phyloP scores from a whole-genome alignment of 2,888 invertebrate genomes.

The Serrognathus titanus region DNA sequence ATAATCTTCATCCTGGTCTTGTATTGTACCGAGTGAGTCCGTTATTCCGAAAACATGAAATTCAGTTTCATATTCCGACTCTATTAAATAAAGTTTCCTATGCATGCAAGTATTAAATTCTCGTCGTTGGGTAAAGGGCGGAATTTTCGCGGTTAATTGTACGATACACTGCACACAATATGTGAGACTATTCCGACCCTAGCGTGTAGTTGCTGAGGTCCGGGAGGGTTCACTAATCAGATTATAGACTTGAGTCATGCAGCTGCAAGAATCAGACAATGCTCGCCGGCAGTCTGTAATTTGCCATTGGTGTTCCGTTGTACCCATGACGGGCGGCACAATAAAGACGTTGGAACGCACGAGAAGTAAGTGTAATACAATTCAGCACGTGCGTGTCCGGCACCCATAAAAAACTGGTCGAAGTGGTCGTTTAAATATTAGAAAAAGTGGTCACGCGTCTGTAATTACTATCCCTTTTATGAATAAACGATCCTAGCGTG shows the following conservation, averaged over 20 bases:
- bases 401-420: not conserved
- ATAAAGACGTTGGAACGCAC: not conserved
- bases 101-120: too few relatives aligned
- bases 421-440: not conserved
- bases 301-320: conserved; percentile 1
- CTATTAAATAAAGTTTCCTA: too few relatives aligned
- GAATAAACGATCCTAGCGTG: too few relatives aligned
- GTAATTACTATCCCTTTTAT: too few relatives aligned
- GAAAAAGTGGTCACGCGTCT: not conserved
- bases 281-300: conserved; percentile 11
- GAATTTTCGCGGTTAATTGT: not conserved
- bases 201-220: conserved; percentile 7
- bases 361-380: not conserved
- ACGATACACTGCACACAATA: conserved; percentile 3
- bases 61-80: too few relatives aligned
- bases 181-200: conserved; percentile 2
- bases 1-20: too few relatives aligned
- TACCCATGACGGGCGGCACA: not conserved
- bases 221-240: conserved; percentile 20
- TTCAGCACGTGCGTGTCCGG: not conserved
- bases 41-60: too few relatives aligned
- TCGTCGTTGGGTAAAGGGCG: not conserved
- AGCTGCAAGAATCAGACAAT: conserved; percentile 20
- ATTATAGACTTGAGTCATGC: conserved; percentile 22
- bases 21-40: too few relatives aligned